These are phyloP conservation scores for Philypnodon macrostomus DNA, from an alignment of 2,797 vertebrate genomes.

Conservation along the genomic window DNA sequence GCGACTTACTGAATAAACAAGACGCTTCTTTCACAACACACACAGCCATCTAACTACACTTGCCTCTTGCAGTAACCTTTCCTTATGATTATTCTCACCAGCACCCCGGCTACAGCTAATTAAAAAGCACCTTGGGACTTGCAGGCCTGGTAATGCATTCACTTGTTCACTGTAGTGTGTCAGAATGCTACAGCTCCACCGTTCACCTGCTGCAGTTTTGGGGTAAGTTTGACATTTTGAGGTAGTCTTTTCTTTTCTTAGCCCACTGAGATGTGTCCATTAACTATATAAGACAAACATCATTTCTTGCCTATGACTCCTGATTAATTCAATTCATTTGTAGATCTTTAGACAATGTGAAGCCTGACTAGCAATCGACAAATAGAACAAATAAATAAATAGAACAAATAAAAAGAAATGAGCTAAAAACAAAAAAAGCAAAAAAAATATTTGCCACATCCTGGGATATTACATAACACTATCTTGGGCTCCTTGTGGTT, in stretches of 20 bases:
- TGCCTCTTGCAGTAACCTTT: conserved; percentile 46
- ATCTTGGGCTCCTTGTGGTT: conserved; percentile 1
- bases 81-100: conserved; percentile 50
- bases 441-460: not conserved
- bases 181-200: conserved; percentile 45
- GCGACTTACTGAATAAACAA: conserved; percentile 18
- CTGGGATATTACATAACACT: conserved; percentile 5
- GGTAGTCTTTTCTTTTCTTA: conserved; percentile 7
- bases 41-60: conserved; percentile 20
- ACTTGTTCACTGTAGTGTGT: conserved; percentile 56
- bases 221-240: conserved; percentile 28
- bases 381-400: no score
- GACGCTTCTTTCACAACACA: conserved; percentile 38
- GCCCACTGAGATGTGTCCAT: conserved; percentile 9
- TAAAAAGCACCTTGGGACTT: conserved; percentile 58
- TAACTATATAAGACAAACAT: no score
- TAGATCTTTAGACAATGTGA: no score
- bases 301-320: no score
- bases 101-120: conserved; percentile 43
- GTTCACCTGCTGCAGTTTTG: conserved; percentile 32
- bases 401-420: not conserved
- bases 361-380: no score
- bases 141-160: conserved; percentile 52
- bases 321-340: no score
- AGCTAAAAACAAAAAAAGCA: not conserved